Conservation (phyloP, 2,888 invertebrate species). For the Melanchra persicariae region DNA sequence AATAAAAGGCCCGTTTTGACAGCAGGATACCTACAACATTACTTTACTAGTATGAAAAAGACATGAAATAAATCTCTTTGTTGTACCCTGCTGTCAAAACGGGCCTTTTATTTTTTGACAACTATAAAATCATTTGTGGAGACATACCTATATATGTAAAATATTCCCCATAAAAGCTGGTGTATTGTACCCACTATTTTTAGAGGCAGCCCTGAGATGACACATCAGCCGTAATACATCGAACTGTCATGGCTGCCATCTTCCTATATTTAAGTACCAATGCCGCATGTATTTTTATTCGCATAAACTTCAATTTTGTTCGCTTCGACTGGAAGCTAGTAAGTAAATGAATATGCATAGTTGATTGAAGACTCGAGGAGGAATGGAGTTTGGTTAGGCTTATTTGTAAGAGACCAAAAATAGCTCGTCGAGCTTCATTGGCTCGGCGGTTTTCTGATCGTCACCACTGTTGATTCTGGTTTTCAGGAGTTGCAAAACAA, state of each 20-base stretch:
- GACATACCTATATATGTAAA: background rate
- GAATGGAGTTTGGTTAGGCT: background rate
- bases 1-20: too few species aligned
- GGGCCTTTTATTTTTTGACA: too few species aligned
- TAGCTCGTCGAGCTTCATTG: background rate
- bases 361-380: background rate
- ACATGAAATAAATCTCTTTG: too few species aligned
- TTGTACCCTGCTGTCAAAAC: too few species aligned
- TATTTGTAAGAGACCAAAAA: background rate
- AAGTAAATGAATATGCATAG: background rate
- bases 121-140: too few species aligned
- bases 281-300: conserved; percentile 13
- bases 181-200: conserved; percentile 1
- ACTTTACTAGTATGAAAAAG: too few species aligned
- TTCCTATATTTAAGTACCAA: conserved; percentile 15
- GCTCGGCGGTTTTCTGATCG: background rate
- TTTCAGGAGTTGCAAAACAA: too few species aligned
- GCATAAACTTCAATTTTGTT: conserved; percentile 15
- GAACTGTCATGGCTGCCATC: conserved; percentile 28
- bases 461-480: background rate
- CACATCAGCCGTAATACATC: conserved; percentile 17
- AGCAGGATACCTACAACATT: too few species aligned
- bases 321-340: background rate
- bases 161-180: background rate
- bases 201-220: conserved; percentile 35